Base-by-base conservation (phyloP, 92 coral and sea anemone genomes). In the Epizoanthus scotinus region DNA sequence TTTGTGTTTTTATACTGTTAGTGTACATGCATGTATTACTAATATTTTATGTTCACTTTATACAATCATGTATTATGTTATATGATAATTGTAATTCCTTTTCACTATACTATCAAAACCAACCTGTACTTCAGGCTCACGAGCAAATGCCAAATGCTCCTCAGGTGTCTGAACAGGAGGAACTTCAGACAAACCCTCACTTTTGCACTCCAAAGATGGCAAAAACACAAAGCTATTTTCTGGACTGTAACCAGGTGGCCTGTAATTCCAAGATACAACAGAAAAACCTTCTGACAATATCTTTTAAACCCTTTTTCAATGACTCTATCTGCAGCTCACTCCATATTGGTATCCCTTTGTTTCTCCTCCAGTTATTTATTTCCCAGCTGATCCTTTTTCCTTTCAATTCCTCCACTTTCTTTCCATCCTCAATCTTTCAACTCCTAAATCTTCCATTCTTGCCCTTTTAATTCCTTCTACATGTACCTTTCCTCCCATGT, bases 171-270 rank as follows among this genome's bases (percentile, higher is more conserved):
- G 81, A 22, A 21, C 34, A 59, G 68, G 57, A 54, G 81, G 81
- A 40, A 59, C 81, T 10, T 8, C 5, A 28, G 65, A 63, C 19
- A 73, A 50, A 31, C 44, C 28, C 31, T 53, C 79, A 28, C 29
- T 73, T 26, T 29, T 31, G 2, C 28, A 17, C 17, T 38, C 57
- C 67, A 59, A 31, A 13, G 81, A 59, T 59, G 81, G 68, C 15
- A 75, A 3, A 21, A 75, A 60, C 67, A 75, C 81, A 75, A 75
- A 75, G n/a, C 81, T 75, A 55, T 58, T 75, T 36, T 75, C 81
- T 75, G 81, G 81, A 38, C 47, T 75, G 81, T 75, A 75, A 31
- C 67, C 55, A 75, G 69, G 68, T 58, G 81, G 68, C 81, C 81
- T 75, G 69, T 58, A 31, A 22, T 31, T 25, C 15, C 19, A 28